phyloP scores from a whole-genome alignment of 2,888 invertebrate genomes.

The Lumbricus terrestris region DNA sequence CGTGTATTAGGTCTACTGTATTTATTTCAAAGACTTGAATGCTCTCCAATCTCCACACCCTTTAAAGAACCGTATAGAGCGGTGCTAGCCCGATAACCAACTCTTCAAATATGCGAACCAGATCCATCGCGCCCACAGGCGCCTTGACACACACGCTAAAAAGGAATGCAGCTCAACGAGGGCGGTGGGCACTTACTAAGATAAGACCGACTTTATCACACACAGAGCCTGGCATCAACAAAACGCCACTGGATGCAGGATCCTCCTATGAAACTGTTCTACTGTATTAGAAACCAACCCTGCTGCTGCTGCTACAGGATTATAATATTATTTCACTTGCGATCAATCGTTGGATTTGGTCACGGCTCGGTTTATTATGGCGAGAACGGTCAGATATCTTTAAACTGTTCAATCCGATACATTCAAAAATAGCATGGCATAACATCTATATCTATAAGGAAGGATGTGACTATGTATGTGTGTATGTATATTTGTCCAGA shows the following conservation, averaged over 20 bases:
- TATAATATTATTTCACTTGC: no score
- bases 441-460: no score
- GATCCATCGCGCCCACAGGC: neutral
- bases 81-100: neutral
- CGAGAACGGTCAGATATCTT: no score
- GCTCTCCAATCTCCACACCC: neutral
- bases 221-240: neutral
- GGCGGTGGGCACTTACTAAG: neutral
- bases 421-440: no score
- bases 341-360: no score
- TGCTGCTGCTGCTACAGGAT: no score
- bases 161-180: neutral
- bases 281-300: no score
- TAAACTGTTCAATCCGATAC: no score
- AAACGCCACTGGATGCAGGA: neutral
- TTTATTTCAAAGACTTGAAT: neutral
- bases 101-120: neutral
- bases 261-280: neutral
- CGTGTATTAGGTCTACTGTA: no score
- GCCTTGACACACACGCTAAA: neutral
- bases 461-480: no score
- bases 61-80: neutral
- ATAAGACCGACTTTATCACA: neutral
- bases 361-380: no score
- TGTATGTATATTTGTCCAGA: no score